Percentiles rank a stretch among this genome's conserved stretches.
These are phyloP conservation scores for Ellobius talpinus DNA, from an alignment of 2,113 vertebrate genomes.

Conservation along the genomic window DNA sequence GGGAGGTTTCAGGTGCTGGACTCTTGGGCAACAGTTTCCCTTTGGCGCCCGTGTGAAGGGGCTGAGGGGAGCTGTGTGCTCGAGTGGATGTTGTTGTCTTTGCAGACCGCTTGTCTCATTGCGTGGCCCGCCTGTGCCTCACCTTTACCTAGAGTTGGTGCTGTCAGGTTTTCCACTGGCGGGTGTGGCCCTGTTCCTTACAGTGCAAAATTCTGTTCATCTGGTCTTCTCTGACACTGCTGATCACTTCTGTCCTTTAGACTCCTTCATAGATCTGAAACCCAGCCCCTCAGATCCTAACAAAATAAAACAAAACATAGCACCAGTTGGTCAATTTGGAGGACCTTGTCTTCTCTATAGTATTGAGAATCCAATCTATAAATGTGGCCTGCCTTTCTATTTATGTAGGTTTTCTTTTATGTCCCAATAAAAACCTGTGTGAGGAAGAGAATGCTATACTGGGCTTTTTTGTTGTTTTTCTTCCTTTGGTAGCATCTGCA, in stretches of 20 bases:
- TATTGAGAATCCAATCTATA: not conserved
- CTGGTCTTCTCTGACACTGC: not conserved
- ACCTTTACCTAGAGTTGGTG: not conserved
- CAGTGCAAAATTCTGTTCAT: not conserved
- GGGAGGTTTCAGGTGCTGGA: not conserved
- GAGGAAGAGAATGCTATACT: not conserved
- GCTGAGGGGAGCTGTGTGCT: not conserved
- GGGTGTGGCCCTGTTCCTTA: not conserved
- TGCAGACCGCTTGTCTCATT: not conserved
- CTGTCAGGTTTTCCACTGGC: not conserved
- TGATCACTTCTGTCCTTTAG: not conserved
- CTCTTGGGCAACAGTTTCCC: not conserved
- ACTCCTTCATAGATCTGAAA: not conserved
- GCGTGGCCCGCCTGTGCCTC: not conserved
- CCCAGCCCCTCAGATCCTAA: not conserved
- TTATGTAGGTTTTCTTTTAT: constrained; percentile 50
- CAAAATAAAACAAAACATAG: not conserved
- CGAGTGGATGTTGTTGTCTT: not conserved
- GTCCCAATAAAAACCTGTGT: not conserved
- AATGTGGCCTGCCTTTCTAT: not conserved
- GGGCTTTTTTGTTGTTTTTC: not conserved
- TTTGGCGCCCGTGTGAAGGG: not conserved
- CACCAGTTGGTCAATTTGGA: not conserved
- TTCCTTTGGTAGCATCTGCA: constrained; percentile 32
- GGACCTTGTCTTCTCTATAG: not conserved